Percentiles rank a stretch among this genome's conserved stretches.
phyloP scores from a whole-genome alignment of 1,140 invertebrate species.

The Leguminivora glycinivorella region DNA sequence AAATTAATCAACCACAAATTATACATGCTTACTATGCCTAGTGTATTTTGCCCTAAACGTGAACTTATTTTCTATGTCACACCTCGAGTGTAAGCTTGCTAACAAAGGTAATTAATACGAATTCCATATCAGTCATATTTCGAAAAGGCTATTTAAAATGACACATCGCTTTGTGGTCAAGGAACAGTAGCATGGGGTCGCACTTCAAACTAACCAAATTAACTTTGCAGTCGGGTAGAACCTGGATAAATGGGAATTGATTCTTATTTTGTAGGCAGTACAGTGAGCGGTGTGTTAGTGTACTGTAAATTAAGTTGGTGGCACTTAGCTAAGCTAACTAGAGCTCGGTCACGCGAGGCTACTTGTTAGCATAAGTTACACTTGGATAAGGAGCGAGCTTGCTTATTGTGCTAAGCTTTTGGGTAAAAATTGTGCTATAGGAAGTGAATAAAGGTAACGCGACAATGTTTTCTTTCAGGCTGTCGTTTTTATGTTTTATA shows the following conservation, averaged over 20 bases:
- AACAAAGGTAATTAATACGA: constrained; percentile 10
- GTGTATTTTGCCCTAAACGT: background rate
- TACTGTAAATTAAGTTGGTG: constrained; percentile 3
- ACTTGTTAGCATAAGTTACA: constrained; percentile 15
- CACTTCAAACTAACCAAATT: constrained; percentile 3
- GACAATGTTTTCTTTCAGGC: constrained; percentile 33
- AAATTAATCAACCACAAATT: no score
- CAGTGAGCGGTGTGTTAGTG: background rate
- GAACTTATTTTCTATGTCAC: background rate
- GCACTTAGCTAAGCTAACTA: constrained; percentile 16
- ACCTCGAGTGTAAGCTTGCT: background rate
- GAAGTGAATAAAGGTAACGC: constrained; percentile 6
- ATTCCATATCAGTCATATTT: constrained; percentile 6
- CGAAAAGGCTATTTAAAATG: constrained; percentile 14
- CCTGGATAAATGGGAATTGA: background rate
- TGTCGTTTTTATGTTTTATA: constrained; percentile 39
- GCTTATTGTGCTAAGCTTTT: constrained; percentile 7
- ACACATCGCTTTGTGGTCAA: constrained; percentile 14
- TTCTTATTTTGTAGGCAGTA: background rate
- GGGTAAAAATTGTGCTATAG: constrained; percentile 12
- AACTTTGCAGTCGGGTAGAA: background rate
- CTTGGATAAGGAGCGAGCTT: constrained; percentile 9
- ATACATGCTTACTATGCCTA: no score
- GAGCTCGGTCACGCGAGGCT: constrained; percentile 13
- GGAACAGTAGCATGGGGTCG: constrained; percentile 15